Evolutionary conservation across 2,797 vertebrate species (phyloP).

Genomic region (Sciaenops ocellatus): DNA sequence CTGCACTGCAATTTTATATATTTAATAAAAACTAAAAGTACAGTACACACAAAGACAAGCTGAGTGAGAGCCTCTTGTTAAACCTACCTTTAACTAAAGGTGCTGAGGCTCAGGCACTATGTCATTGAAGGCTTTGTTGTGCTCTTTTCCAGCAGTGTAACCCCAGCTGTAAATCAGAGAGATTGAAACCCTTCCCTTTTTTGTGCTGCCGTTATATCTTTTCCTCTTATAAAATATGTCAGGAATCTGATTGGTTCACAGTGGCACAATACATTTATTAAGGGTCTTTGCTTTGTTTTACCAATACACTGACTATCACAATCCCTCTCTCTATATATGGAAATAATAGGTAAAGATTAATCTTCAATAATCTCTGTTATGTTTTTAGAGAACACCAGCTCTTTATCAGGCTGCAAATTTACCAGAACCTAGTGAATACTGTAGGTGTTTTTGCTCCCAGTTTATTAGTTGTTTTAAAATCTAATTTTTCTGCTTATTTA

Average conservation of each 20-base stretch:
- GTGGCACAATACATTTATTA: not conserved
- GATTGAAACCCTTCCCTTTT: slow-evolving; percentile 1
- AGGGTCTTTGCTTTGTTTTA: not conserved
- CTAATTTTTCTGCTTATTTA: not conserved
- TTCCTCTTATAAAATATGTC: not conserved
- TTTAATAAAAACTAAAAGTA: slow-evolving; percentile 1
- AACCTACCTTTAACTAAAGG: not conserved
- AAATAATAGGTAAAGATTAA: not conserved
- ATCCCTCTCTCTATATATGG: too few species aligned
- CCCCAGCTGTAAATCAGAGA: not conserved
- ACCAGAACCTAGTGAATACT: not conserved
- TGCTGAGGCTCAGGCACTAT: not conserved
- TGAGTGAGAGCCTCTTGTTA: not conserved
- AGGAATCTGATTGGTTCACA: not conserved
- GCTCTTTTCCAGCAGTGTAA: not conserved
- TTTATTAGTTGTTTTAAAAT: not conserved
- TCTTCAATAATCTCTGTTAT: not conserved
- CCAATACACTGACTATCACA: not conserved
- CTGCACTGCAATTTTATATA: not conserved
- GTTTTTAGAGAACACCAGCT: not conserved
- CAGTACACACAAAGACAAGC: not conserved
- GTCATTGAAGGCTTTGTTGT: slow-evolving; percentile 12
- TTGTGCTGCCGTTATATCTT: not conserved
- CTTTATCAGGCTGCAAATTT: not conserved
- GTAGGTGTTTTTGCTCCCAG: not conserved